A percentile compares a stretch with the other conserved stretches of the same genome.
These are phyloP conservation scores for Camelus bactrianus DNA, from an alignment of 2,113 vertebrate genomes.

Conservation along the genomic window DNA sequence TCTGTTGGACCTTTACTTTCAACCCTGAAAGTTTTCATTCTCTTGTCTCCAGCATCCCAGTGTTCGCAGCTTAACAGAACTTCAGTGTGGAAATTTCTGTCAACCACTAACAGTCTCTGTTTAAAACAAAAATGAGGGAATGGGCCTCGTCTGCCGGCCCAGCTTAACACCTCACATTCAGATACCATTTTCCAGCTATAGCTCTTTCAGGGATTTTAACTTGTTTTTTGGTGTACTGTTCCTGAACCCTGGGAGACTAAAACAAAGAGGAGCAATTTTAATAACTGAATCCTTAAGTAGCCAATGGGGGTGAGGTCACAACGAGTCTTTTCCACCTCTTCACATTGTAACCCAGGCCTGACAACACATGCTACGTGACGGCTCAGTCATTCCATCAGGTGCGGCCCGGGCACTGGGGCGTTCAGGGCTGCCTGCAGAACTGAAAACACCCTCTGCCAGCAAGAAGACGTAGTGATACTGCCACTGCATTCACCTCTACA, in stretches of 20 bases:
- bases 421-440: conserved; percentile 2
- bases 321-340: not conserved
- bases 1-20: not conserved
- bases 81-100: not conserved
- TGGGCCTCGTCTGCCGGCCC: not conserved
- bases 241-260: not conserved
- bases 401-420: not conserved
- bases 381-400: conserved; percentile 13
- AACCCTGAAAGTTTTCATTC: not conserved
- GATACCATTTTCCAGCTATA: conserved; percentile 33
- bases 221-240: conserved; percentile 49
- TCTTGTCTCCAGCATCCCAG: not conserved
- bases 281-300: conserved; percentile 60
- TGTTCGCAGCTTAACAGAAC: not conserved
- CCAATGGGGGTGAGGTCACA: conserved; percentile 48
- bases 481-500: not conserved
- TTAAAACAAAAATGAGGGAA: conserved; percentile 58
- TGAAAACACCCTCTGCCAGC: conserved; percentile 17
- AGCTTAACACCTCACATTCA: not conserved
- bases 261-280: conserved; percentile 48
- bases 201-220: conserved; percentile 40
- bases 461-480: not conserved
- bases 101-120: not conserved
- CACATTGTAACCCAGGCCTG: not conserved
- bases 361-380: not conserved